A percentile compares a stretch with the other conserved stretches of the same genome.
Conservation (phyloP, 2,113 vertebrate species). For the Acrocephalus arundinaceus region DNA sequence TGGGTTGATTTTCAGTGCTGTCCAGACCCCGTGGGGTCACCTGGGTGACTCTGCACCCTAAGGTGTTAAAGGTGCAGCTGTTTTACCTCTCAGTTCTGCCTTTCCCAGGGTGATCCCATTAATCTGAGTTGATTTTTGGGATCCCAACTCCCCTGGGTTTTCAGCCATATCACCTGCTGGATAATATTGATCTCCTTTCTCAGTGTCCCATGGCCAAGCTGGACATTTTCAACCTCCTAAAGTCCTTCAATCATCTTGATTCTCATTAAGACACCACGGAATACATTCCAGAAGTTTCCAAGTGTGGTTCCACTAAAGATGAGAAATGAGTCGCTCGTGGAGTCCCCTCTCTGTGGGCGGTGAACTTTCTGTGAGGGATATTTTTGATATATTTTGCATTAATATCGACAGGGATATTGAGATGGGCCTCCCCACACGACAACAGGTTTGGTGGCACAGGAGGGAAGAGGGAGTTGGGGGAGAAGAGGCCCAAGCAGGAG, state of each 20-base stretch:
- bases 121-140: background rate
- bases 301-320: background rate
- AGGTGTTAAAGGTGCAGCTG: background rate
- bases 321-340: background rate
- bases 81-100: background rate
- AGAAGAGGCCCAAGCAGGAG: background rate
- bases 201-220: background rate
- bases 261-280: background rate
- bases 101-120: background rate
- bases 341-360: background rate
- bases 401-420: background rate
- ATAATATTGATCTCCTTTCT: background rate
- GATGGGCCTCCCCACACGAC: background rate
- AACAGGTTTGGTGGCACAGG: background rate
- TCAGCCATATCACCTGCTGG: background rate
- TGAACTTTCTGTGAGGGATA: background rate
- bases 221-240: background rate
- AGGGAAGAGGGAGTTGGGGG: background rate
- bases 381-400: background rate
- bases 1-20: background rate
- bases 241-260: background rate
- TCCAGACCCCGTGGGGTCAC: background rate
- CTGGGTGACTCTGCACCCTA: background rate
- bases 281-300: background rate
- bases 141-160: background rate